Percentiles rank a stretch among this genome's conserved stretches.
Evolutionary conservation across 2,797 vertebrate species (phyloP).

Genomic region (Eleutherodactylus coqui): DNA sequence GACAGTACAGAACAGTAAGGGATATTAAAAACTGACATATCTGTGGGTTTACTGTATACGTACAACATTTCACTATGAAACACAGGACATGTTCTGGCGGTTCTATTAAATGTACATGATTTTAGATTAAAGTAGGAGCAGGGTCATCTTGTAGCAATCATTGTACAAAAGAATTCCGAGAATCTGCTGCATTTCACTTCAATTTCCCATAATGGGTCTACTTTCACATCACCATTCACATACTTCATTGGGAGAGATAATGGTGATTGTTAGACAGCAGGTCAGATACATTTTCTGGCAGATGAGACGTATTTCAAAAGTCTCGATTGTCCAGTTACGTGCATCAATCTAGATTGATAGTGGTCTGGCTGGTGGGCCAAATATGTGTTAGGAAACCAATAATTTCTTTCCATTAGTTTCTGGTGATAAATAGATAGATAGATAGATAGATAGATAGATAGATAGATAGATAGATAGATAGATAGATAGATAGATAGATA

Average conservation of each 20-base stretch:
- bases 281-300: background rate
- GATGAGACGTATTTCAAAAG: background rate
- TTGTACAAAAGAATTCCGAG: background rate
- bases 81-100: background rate
- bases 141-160: background rate
- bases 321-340: background rate
- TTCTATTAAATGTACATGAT: background rate
- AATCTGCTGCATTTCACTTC: background rate
- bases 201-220: conserved; percentile 1
- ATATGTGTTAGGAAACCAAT: no score
- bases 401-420: background rate
- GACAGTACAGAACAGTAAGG: background rate
- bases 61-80: background rate
- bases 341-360: background rate
- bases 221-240: background rate
- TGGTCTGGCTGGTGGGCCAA: background rate
- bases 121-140: background rate
- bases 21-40: background rate
- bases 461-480: background rate
- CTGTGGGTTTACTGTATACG: background rate
- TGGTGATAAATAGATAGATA: background rate
- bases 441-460: background rate
- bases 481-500: background rate
- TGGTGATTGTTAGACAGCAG: background rate
- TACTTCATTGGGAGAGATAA: background rate